Evolutionary conservation across 2,113 vertebrate species (phyloP).

Genomic region (Actenoides lindsayi): DNA sequence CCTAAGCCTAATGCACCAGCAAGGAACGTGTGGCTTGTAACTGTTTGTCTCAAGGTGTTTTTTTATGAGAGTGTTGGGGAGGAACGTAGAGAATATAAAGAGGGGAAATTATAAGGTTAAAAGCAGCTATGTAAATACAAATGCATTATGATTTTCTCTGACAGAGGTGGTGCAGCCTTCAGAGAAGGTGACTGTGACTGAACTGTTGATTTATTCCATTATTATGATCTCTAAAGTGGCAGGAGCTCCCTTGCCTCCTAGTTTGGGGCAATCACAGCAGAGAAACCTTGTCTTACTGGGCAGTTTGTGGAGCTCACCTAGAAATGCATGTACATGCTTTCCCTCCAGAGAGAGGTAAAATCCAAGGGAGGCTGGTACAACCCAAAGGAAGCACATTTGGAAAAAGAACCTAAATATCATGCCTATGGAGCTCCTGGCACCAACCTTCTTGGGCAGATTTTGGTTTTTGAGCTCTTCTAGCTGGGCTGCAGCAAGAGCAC

Average conservation of each 20-base stretch:
- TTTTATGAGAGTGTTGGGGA: not conserved
- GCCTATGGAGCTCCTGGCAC: not conserved
- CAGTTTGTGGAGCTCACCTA: not conserved
- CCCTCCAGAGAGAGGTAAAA: not conserved
- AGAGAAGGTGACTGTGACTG: not conserved
- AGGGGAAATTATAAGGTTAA: not conserved
- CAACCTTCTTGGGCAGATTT: not conserved
- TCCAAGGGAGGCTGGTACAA: not conserved
- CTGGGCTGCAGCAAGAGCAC: not conserved
- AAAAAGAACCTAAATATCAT: not conserved
- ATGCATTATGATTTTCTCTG: not conserved
- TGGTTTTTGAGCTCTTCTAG: not conserved
- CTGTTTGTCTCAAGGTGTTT: not conserved
- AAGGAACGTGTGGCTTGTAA: not conserved
- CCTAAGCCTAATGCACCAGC: not conserved
- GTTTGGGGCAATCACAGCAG: not conserved
- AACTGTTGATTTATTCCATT: not conserved
- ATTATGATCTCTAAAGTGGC: not conserved
- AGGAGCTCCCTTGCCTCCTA: not conserved
- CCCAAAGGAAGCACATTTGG: not conserved
- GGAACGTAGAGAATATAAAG: not conserved
- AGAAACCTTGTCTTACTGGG: not conserved
- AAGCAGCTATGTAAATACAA: not conserved
- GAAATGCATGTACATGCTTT: not conserved
- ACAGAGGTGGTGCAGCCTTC: not conserved